A percentile compares a stretch with the other conserved stretches of the same genome.
These are phyloP conservation scores for Ctenomys sociabilis DNA, from an alignment of 2,113 vertebrate species.

Conservation along the genomic window DNA sequence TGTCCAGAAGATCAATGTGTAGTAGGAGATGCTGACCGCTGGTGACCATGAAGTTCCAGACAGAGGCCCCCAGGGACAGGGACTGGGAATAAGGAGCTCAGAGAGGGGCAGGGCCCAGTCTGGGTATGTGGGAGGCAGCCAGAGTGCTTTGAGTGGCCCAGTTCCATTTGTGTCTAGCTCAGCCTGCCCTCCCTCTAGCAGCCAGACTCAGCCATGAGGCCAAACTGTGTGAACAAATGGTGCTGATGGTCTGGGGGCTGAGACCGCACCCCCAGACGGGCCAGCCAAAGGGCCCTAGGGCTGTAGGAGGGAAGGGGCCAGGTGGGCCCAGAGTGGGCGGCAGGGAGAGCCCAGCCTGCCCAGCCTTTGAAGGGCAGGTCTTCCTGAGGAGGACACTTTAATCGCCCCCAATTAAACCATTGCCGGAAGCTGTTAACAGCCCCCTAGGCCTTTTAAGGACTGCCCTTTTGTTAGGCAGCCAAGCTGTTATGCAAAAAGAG, in stretches of 20 bases:
- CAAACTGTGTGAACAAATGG: slow-evolving; percentile 82
- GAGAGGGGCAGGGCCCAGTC: neutral
- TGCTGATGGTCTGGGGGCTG: slow-evolving; percentile 12
- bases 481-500: slow-evolving; percentile 75
- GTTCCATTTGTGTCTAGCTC: slow-evolving; percentile 21
- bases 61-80: neutral
- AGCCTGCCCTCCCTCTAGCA: neutral
- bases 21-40: neutral
- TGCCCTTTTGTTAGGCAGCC: slow-evolving; percentile 77
- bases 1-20: neutral
- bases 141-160: neutral
- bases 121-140: neutral
- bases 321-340: neutral
- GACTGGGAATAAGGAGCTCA: neutral
- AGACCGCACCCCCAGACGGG: slow-evolving; percentile 71
- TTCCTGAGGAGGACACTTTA: slow-evolving; percentile 76
- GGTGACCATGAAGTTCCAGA: neutral
- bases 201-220: slow-evolving; percentile 33
- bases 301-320: neutral
- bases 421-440: slow-evolving; percentile 81
- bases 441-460: slow-evolving; percentile 74
- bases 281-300: slow-evolving; percentile 66
- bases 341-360: slow-evolving; percentile 12
- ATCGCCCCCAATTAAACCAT: slow-evolving; percentile 82
- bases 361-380: slow-evolving; percentile 77